Evolutionary conservation across 2,797 vertebrate species (phyloP), one percentile per base, ranked within the genome.

Genomic region (Chelmon rostratus): DNA sequence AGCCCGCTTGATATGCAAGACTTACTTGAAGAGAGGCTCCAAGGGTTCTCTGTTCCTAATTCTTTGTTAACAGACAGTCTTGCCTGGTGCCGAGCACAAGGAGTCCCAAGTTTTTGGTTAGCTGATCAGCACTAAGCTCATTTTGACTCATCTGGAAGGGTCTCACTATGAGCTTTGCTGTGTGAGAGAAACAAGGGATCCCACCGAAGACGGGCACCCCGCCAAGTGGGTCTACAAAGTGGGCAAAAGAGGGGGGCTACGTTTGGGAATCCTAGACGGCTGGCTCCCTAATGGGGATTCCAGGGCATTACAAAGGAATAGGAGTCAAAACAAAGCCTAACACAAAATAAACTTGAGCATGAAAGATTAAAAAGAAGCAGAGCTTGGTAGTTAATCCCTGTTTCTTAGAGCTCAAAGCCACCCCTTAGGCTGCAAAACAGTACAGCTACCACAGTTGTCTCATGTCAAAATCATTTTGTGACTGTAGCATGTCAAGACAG

Each of bases 281-380:
- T 64, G 52, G 65, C 82, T 93, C 73, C 59, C 82, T 91, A 91
- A 93, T 92, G 85, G 93, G 87, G 84, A 92, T 95, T 91, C 82
- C 75, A 31, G n/a, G 67, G 88, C 70, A 90, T 93, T 94, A 92
- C 82, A 87, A 79, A 82, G 81, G 76, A 92, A 89, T 86, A 86
- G 71, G 71, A 90, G 88, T 88, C 79, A 84, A 92, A 94, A 94
- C 91, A 93, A 91, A 91, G 81, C 82, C 72, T 75, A 83, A 89
- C 79, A 74, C 73, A 88, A 93, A 91, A 90, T 93, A 90, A 92
- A 94, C 87, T 76, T 79, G 50, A 83, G 81, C 68, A 86, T 88
- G 87, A 86, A 90, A 89, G 89, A 93, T 90, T 86, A 87, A 88
- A 88, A 87, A 73, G 79, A 81, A 80, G 76, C 80, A 76, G 74